Conservation (phyloP, 2,113 vertebrate genomes). For the Aix galericulata region DNA sequence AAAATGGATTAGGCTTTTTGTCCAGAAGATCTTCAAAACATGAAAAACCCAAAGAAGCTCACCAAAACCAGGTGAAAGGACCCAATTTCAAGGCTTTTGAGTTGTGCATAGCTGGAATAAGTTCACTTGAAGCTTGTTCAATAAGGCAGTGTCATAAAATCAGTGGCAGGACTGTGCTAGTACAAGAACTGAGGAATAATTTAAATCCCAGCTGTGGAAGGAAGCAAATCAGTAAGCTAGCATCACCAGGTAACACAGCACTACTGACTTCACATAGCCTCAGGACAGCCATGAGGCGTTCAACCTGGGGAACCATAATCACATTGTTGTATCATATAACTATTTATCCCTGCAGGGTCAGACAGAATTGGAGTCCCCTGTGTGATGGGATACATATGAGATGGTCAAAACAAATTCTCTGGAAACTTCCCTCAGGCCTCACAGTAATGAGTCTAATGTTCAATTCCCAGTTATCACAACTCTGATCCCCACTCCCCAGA, state of each 20-base stretch:
- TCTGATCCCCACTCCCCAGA: not conserved
- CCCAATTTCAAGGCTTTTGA: not conserved
- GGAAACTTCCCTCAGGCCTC: slow-evolving; percentile 4
- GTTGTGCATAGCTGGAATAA: accelerated
- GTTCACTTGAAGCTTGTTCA: not conserved
- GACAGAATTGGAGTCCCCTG: not conserved
- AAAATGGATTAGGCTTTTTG: not conserved
- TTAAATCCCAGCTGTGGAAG: not conserved
- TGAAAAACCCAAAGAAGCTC: not conserved
- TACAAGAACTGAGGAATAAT: not conserved
- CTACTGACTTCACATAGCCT: not conserved
- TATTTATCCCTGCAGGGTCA: not conserved
- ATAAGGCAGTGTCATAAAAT: not conserved
- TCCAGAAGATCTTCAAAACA: not conserved
- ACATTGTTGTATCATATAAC: not conserved
- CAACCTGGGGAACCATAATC: not conserved
- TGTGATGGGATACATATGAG: not conserved
- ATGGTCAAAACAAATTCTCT: not conserved
- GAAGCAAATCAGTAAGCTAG: not conserved
- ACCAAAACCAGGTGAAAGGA: not conserved
- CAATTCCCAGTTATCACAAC: not conserved
- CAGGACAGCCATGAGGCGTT: not conserved
- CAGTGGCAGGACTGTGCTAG: not conserved
- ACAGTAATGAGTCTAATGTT: not conserved
- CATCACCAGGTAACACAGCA: not conserved